Evolutionary conservation across 2,797 vertebrate genomes (phyloP).

Genomic region (Lutjanus campechanus): DNA sequence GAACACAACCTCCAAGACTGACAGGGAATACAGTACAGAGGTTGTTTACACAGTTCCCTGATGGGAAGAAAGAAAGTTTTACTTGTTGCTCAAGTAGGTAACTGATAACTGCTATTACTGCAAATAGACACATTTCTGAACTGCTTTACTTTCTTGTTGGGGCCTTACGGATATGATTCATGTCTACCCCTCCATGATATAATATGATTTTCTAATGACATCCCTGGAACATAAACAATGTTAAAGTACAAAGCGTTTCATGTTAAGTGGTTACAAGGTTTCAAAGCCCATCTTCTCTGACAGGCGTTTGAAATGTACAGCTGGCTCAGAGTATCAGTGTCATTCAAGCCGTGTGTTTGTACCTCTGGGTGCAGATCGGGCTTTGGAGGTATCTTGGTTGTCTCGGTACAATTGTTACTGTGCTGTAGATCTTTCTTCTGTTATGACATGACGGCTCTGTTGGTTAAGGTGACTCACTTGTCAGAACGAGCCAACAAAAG

Average conservation of each 20-base stretch:
- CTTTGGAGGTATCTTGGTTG: slow-evolving; percentile 31
- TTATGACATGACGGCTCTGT: slow-evolving; percentile 62
- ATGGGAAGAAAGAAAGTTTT: too few species aligned
- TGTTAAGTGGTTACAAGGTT: slow-evolving; percentile 27
- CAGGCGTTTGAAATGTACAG: slow-evolving; percentile 26
- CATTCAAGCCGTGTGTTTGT: slow-evolving; percentile 40
- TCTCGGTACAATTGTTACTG: slow-evolving; percentile 23
- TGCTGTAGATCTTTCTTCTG: slow-evolving; percentile 37
- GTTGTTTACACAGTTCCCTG: too few species aligned
- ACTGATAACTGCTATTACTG: too few species aligned
- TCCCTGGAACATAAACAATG: slow-evolving; percentile 9
- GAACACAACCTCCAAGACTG: too few species aligned
- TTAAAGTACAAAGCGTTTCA: slow-evolving; percentile 3
- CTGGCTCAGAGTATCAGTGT: slow-evolving; percentile 48
- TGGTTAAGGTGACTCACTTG: slow-evolving; percentile 63
- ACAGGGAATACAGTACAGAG: too few species aligned
- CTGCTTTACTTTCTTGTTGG: background rate
- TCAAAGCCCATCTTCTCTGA: slow-evolving; percentile 26
- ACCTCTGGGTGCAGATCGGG: slow-evolving; percentile 38
- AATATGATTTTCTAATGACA: slow-evolving; percentile 5
- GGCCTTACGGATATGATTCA: background rate
- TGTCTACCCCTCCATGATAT: background rate
- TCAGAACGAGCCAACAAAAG: slow-evolving; percentile 50
- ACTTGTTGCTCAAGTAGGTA: too few species aligned
- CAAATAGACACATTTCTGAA: background rate